Conservation (phyloP, 2,888 invertebrate species). For the Nesidiocoris tenuis region DNA sequence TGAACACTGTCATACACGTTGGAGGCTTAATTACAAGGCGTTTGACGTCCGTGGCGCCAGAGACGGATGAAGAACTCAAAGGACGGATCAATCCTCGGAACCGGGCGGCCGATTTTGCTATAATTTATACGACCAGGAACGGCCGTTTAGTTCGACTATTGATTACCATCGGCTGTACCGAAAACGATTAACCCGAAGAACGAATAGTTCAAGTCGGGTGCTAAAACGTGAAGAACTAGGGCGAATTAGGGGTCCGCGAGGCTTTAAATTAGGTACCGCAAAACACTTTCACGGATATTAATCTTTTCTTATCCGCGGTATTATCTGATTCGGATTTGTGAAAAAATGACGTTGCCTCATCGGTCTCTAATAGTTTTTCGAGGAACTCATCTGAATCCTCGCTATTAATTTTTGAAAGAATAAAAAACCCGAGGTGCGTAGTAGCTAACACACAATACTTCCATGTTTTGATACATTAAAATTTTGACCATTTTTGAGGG, state of each 20-base stretch:
- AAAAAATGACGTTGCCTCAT: too few relatives aligned
- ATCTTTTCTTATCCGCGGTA: not conserved
- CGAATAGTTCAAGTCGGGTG: too few relatives aligned
- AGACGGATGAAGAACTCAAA: constrained; percentile 5
- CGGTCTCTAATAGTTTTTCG: too few relatives aligned
- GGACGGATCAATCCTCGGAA: not conserved
- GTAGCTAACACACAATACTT: too few relatives aligned
- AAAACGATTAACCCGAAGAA: not conserved
- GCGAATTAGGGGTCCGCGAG: not conserved
- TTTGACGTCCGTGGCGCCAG: constrained; percentile 19
- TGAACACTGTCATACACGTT: constrained; percentile 21
- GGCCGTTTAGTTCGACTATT: not conserved
- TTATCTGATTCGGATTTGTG: not conserved
- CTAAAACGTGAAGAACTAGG: not conserved
- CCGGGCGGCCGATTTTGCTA: not conserved
- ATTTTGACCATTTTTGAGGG: too few relatives aligned
- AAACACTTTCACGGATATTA: not conserved
- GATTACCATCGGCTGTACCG: not conserved
- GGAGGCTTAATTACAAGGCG: constrained; percentile 20
- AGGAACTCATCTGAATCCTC: too few relatives aligned
- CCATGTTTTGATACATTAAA: too few relatives aligned
- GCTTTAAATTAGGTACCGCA: not conserved
- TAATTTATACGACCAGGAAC: not conserved
- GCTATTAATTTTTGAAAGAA: too few relatives aligned
- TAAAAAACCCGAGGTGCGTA: too few relatives aligned